Evolutionary conservation across 2,797 vertebrate genomes (phyloP), one percentile per base, ranked within the genome.

Genomic region (Oryzias dopingdopingensis): DNA sequence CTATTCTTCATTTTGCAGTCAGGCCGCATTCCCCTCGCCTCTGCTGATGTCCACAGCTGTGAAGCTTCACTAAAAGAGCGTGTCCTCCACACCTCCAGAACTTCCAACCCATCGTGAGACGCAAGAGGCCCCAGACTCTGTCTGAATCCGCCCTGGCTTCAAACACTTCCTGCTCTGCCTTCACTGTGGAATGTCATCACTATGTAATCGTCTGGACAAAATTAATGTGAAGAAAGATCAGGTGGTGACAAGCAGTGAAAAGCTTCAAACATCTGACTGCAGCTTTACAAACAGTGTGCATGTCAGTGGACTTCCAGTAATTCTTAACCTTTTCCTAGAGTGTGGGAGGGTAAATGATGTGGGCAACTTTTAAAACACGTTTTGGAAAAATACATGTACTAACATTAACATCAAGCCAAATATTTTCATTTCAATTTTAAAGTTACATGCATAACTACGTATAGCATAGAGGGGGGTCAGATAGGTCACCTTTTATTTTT

Each of bases 1-100:
- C 17, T 40, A 43, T 72, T 68, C 77, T 67, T 73, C 82, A 80
- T 81, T 88, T 81, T 86, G 79, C 82, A 82, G 82, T 88, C 80
- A 80, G 55, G 47, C 61, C 42, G 54, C 22, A 1, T 55, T 23
- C 44, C 20, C 22, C n/a, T 14, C 18, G 1, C 20, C 12, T 1
- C 4, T 8, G 48, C 53, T 69, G 46, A 70, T 58, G 51, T 56
- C 10, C 73, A 65, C 84, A 80, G 82, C 81, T 83, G 84, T 56
- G 47, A 45, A 61, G 66, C 59, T 20, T 82, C 79, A 80, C 46
- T 37, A 37, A 12, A 14, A 52, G 29, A 49, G 29, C 20, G 42
- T 23, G 18, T 57, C 43, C 65, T 42, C 64, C 17, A 22, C 44
- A 41, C 3, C 52, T 71, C 29, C 42, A 26, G 26, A 0, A 12